Conservation (phyloP, 2,113 vertebrate species). For the Axis porcinus region DNA sequence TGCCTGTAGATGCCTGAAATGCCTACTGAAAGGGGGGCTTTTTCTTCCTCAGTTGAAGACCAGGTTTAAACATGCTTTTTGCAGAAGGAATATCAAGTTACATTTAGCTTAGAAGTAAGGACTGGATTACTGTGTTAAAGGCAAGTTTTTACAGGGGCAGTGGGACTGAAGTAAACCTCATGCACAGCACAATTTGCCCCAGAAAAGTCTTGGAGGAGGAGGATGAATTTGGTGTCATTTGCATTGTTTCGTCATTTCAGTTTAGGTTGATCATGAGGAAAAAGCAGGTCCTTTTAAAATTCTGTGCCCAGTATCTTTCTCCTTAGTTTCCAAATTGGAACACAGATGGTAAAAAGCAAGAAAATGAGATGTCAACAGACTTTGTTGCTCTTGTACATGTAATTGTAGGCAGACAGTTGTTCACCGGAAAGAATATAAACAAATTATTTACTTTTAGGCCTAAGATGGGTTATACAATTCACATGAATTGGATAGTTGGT, state of each 20-base stretch:
- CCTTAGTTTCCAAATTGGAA: constrained; percentile 51
- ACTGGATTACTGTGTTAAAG: neutral
- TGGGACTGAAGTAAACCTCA: neutral
- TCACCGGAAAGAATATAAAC: neutral
- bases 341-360: constrained; percentile 27
- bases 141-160: neutral
- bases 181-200: neutral
- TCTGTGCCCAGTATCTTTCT: constrained; percentile 38
- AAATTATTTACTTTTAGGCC: neutral
- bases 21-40: neutral
- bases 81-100: neutral
- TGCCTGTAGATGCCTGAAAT: neutral
- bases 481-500: neutral
- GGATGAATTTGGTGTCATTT: neutral
- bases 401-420: neutral
- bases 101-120: neutral
- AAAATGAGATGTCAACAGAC: constrained; percentile 4
- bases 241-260: constrained; percentile 21
- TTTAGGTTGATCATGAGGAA: constrained; percentile 21
- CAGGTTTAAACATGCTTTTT: neutral
- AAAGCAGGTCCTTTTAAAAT: constrained; percentile 64
- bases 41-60: neutral
- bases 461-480: neutral
- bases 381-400: neutral
- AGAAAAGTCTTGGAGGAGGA: constrained; percentile 14